Evolutionary conservation across 2,888 invertebrate genomes (phyloP), one percentile per base, ranked within the genome.

Genomic region (Lissocephala sabroskyi): DNA sequence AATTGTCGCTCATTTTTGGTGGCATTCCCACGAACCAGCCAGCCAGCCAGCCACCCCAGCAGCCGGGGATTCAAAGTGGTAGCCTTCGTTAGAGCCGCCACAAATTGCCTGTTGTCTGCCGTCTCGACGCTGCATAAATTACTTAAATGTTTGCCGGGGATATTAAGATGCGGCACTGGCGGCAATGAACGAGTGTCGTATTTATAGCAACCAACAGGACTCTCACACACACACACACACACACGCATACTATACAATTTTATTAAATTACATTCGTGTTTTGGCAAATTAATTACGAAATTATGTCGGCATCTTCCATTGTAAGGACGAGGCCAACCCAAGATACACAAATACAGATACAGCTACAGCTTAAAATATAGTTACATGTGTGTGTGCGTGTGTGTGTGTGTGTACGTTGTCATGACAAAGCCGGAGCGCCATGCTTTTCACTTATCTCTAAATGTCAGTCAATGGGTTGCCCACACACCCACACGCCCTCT

Each of bases 271-370:
- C 76, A 75, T 79, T 79, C 76, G 79, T 78, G 76, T 78, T 75
- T 77, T 65, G 66, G 79, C 78, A 76, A 76, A 76, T 79, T 76
- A 76, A 76, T 79, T 79, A 79, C 75, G 61, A 75, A 76, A 79
- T 76, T 76, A 76, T 76, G 73, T 75, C 71, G 70, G 74, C 74
- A 67, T 67, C 73, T 73, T 53, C 26, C 61, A 54, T n/a, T n/a
- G n/a, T n/a, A n/a, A n/a, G n/a, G n/a, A n/a, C n/a, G n/a, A n/a
- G n/a, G n/a, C n/a, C 63, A 39, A 17, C 37, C 18, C 45, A 62
- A 76, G 68, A 62, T 56, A 62, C 47, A 56, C n/a, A 13, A 32
- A 13, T 45, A 52, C 43, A 54, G 41, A 46, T 16, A n/a, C 30
- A 44, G 26, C 35, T 13, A 50, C 46, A 36, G 49, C 37, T 50